Base-by-base conservation (phyloP, 2,113 vertebrate species). In the Corythornis madagascariensis region DNA sequence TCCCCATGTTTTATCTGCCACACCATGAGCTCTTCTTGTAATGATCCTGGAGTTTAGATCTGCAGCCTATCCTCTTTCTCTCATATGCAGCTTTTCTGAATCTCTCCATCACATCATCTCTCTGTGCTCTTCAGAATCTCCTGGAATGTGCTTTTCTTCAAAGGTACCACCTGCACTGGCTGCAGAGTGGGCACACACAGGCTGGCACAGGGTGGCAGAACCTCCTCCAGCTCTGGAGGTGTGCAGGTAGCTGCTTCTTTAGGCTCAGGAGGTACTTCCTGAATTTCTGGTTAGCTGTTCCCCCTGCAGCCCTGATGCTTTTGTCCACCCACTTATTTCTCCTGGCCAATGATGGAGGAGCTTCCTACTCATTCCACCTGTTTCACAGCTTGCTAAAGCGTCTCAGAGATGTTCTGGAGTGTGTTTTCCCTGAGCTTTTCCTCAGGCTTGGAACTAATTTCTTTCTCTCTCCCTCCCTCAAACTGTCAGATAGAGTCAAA, bases 401-500 rank as follows among this genome's bases (percentile, higher is more conserved):
- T 53, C 86, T 10, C 47, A 40, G 59, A 83, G 16, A 25, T 73
- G 74, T 66, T 76, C 45, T 73, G 42, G 5, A 16, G 3, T 81
- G 59, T 86, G 20, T 92, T 94, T 90, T 81, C 25, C 83, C 63
- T 31, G 53, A 83, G 53, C 25, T 24, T 61, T 93, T 97, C 86
- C 84, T 94, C 84, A 76, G 92, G 59, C 66, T 82, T 89, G 81
- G 47, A 92, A 87, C 33, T 84, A 60, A 71, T 89, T 93, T 95
- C 16, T 77, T 45, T 66, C n/a, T 65, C n/a, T 55, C 22, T 7
- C 55, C 29, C 55, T 90, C 81, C 93, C 65, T 92, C 38, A 57
- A 65, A 77, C 87, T 96, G 94, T 93, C 95, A 95, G 80, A 84
- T 96, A 84, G 84, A 94, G 82, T 93, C 95, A 95, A 81, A 93